Percentiles rank a stretch among this genome's conserved stretches.
Evolutionary conservation across 2,888 invertebrate species (phyloP).

Genomic region (Drosophila barbarae): DNA sequence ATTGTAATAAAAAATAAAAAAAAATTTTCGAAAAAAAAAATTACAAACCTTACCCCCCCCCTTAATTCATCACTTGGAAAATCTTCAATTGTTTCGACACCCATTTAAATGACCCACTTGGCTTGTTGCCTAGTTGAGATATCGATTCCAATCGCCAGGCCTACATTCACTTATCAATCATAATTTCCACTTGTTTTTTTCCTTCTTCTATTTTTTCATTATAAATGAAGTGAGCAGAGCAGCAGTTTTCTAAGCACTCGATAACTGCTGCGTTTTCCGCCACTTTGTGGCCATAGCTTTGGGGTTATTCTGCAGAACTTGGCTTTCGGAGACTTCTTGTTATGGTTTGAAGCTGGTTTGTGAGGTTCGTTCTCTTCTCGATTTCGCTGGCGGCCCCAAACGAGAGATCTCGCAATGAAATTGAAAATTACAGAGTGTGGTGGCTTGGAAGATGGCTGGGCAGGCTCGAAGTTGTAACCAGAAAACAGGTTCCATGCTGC

Average conservation of each 20-base stretch:
- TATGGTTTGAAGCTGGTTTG: conserved; percentile 6
- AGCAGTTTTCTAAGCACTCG: conserved; percentile 47
- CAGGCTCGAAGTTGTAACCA: conserved; percentile 35
- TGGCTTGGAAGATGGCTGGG: conserved; percentile 11
- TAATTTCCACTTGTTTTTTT: conserved; percentile 25
- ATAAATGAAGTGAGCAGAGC: conserved; percentile 11
- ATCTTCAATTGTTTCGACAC: background rate
- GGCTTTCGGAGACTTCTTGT: conserved; percentile 7
- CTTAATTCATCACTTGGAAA: background rate
- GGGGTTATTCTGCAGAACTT: conserved; percentile 7
- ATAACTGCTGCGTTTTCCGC: conserved; percentile 31
- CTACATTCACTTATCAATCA: conserved; percentile 36
- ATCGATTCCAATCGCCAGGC: conserved; percentile 18
- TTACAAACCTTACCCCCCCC: too few relatives aligned
- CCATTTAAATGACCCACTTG: conserved; percentile 32
- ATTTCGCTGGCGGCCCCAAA: conserved; percentile 19
- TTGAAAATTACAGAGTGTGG: conserved; percentile 56
- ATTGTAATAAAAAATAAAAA: too few relatives aligned
- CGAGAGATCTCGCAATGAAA: conserved; percentile 52
- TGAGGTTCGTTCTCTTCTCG: conserved; percentile 15
- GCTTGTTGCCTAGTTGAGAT: conserved; percentile 7
- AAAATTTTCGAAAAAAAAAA: too few relatives aligned
- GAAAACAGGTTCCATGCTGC: conserved; percentile 59
- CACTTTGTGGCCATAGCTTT: conserved; percentile 23
- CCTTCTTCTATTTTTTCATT: background rate